Percentiles rank a stretch among this genome's conserved stretches.
phyloP scores from a whole-genome alignment of 2,888 invertebrate species.

The Dexiosoma caninum region DNA sequence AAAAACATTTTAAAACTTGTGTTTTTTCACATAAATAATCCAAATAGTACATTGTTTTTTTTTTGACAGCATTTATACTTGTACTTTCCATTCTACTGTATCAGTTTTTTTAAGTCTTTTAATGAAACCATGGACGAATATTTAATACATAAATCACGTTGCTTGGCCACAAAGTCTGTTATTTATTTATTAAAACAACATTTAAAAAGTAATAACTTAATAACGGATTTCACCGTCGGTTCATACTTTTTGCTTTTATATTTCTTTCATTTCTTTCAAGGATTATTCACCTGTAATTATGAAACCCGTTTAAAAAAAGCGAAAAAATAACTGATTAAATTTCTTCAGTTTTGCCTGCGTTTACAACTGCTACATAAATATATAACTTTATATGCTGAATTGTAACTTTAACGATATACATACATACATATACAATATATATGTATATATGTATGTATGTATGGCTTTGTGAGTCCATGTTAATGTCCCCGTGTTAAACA shows the following conservation, averaged over 20 bases:
- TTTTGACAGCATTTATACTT: too few relatives aligned
- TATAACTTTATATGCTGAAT: background rate
- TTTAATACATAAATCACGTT: background rate
- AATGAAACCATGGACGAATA: background rate
- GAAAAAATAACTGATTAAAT: conserved; percentile 34
- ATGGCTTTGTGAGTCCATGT: background rate
- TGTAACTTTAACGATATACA: background rate
- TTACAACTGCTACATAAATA: background rate
- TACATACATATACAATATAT: background rate
- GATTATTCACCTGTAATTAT: conserved; percentile 9
- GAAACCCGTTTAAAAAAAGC: conserved; percentile 4
- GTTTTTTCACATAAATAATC: background rate
- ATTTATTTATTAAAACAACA: conserved; percentile 17
- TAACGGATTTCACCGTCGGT: background rate
- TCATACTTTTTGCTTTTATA: background rate
- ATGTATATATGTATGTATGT: background rate
- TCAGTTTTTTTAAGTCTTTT: too few relatives aligned
- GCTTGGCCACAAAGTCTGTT: conserved; percentile 14
- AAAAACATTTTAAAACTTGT: background rate
- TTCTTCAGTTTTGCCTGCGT: conserved; percentile 22
- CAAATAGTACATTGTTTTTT: too few relatives aligned
- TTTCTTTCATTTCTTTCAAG: background rate
- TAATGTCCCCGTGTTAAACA: conserved; percentile 35
- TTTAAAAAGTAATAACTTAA: conserved; percentile 44
- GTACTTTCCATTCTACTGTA: background rate